Base-by-base conservation (phyloP, 1,140 invertebrate species). In the Drosophila subpulchrella region DNA sequence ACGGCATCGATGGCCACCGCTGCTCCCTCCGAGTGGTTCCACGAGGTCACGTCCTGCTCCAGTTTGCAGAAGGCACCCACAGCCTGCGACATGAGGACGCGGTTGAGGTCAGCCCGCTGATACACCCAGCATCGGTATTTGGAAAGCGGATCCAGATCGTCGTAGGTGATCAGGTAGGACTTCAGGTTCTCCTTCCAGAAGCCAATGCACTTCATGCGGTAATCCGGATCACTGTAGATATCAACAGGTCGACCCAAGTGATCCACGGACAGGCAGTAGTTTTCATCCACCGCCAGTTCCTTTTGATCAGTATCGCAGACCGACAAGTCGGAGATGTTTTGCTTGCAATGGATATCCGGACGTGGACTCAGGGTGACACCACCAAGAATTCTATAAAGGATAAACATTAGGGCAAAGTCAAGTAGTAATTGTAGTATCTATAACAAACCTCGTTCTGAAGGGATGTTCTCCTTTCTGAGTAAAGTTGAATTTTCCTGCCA, bases 51-150 rank as follows among this genome's bases (percentile, higher is more conserved):
- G 89, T 97, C 97, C 94, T 99, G 98, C 55, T 96, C 96, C 6
- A 98, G 93, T 84, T 96, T 96, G 93, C 98, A 99, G 79, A 96
- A 98, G 1, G 98, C 96, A 24, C 98, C 98, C 34, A 98, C 94
- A 12, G 98, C 96, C 61, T 97, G 96, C 4, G 97, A 98, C 96
- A 98, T 97, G 2, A 97, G 93, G 17, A 98, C 94, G 67, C 92
- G 88, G 86, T 99, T 99, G 72, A 99, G 95, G 94, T 99, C 98
- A 27, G 97, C 96, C 83, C 98, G 94, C 91, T 99, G 98, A 93
- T 99, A 99, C 0, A 99, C 98, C 98, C 98, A 99, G 92, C 98
- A 99, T 79, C 98, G 95, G 92, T 99, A 99, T 92, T 96, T 97
- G 13, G 97, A 98, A 78, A 98, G 97, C 0, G 98, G 97, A 94